These are phyloP conservation scores for Leptonema lineaticorne DNA, from an alignment of 1,140 invertebrate species.

Conservation along the genomic window DNA sequence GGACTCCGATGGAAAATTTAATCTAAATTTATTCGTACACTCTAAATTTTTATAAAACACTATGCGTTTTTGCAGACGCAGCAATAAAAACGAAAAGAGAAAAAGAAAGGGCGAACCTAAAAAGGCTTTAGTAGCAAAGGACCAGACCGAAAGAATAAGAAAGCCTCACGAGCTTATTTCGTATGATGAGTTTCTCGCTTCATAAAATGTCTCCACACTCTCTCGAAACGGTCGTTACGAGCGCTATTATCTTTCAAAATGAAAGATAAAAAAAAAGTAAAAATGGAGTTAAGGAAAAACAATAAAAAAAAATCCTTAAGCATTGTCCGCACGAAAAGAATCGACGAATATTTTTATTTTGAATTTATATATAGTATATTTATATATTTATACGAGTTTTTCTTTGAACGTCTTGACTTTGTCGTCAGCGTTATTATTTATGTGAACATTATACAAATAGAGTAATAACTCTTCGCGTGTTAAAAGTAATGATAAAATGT, in stretches of 20 bases:
- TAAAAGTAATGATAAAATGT: too few relatives aligned
- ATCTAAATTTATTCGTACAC: too few relatives aligned
- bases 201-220: constrained; percentile 10
- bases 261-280: constrained; percentile 19
- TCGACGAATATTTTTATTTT: not conserved
- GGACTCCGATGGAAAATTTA: too few relatives aligned
- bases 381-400: not conserved
- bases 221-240: constrained; percentile 21
- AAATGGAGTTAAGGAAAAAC: constrained; percentile 4
- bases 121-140: too few relatives aligned
- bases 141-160: too few relatives aligned
- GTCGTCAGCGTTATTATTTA: not conserved
- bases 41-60: too few relatives aligned
- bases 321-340: not conserved
- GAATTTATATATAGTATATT: too few relatives aligned
- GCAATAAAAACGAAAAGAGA: too few relatives aligned
- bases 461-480: not conserved
- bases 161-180: not conserved
- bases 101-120: too few relatives aligned
- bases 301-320: constrained; percentile 1
- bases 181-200: constrained; percentile 17
- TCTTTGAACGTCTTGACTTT: not conserved
- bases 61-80: too few relatives aligned
- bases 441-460: not conserved
- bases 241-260: constrained; percentile 22